Evolutionary conservation across 2,797 vertebrate genomes (phyloP), one percentile per base, ranked within the genome.

Genomic region (Novumbra hubbsi): DNA sequence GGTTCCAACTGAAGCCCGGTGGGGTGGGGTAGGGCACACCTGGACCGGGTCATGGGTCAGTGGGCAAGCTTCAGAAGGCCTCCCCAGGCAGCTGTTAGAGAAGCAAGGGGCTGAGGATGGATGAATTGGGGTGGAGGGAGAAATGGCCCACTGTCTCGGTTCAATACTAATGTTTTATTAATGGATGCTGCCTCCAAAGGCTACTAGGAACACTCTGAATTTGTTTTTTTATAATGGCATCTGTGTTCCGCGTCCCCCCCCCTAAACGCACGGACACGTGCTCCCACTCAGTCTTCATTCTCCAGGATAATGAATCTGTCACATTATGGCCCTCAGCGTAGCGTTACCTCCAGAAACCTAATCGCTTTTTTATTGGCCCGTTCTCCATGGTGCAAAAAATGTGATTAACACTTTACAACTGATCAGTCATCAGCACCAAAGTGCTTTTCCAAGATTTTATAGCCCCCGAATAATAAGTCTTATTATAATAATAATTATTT

Each of bases 161-260:
- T 92, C 93, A 85, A 88, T 90, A 86, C 91, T 94, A 91, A 94
- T 94, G 92, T 94, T 94, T 94, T 94, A 95, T 95, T 94, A 94
- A 95, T 94, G 92, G 78, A 72, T 83, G 1, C 21, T 48, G 38
- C 76, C 88, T 85, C 88, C 82, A 86, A 92, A 90, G 88, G 88
- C 90, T 88, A 90, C 87, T 81, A 86, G 88, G 89, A 90, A 85
- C 84, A 80, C 86, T 73, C 86, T 90, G 87, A 92, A 91, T 88
- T 85, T 86, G 66, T 81, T 66, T 88, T 90, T 93, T 92, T 90
- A 92, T 92, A 90, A 80, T 85, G 82, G 90, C 93, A 93, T 92
- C 92, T 93, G 94, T 85, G 89, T 88, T 88, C 86, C 86, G 86
- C 80, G 77, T 55, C 15, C 15, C 27, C 14, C 2, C 6, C 64